Evolutionary conservation across 2,888 invertebrate genomes (phyloP).

Genomic region (Dicranocentrus wangi): DNA sequence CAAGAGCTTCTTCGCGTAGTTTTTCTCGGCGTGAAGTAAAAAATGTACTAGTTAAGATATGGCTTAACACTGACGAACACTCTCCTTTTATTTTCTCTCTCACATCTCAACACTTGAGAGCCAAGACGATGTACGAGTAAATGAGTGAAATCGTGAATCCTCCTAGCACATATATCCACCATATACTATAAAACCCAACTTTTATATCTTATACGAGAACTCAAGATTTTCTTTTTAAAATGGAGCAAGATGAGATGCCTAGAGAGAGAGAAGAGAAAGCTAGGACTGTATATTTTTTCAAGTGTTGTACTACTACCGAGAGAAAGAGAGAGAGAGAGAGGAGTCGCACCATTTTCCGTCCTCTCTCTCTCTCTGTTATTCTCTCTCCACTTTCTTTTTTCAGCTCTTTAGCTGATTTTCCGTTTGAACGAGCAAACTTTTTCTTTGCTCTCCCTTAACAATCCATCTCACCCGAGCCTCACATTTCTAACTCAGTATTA

Average conservation of each 20-base stretch:
- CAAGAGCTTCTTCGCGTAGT: no score
- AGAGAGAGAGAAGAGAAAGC: neutral
- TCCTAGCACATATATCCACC: no score
- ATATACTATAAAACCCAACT: no score
- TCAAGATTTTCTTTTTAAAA: neutral
- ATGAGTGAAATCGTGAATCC: no score
- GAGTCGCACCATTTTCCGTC: neutral
- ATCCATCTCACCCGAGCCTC: conserved; percentile 27
- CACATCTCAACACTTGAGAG: no score
- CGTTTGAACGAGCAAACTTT: conserved; percentile 33
- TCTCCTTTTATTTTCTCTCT: no score
- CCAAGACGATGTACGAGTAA: no score
- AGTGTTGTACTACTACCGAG: neutral
- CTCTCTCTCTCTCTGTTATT: neutral
- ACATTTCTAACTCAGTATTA: conserved; percentile 29
- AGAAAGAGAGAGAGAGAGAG: neutral
- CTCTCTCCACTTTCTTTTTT: conserved; percentile 3
- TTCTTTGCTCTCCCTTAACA: conserved; percentile 21
- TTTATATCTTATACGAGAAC: no score
- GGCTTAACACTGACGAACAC: no score
- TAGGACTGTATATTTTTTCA: neutral
- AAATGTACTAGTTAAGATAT: no score
- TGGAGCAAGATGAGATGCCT: neutral
- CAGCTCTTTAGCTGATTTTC: conserved; percentile 42
- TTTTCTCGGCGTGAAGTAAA: no score